Percentiles rank a stretch among this genome's conserved stretches.
phyloP scores from a whole-genome alignment of 2,113 vertebrate species.

The Pteronura brasiliensis region DNA sequence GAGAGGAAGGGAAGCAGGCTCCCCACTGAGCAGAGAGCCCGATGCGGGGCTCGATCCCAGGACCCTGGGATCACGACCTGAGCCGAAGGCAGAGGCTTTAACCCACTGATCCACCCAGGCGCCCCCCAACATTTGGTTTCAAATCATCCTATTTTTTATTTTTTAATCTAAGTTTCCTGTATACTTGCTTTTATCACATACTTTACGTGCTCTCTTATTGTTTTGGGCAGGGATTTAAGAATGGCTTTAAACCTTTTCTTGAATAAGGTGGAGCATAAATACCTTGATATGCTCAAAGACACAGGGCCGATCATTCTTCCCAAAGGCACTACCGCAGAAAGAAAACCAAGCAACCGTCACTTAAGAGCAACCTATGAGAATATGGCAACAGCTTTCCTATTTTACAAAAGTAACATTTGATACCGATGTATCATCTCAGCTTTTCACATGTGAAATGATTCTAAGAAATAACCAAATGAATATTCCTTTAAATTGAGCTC shows the following conservation, averaged over 20 bases:
- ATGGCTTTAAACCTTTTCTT: background rate
- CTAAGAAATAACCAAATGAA: background rate
- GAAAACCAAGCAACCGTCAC: background rate
- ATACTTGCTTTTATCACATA: background rate
- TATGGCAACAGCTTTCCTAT: background rate
- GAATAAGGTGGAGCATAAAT: background rate
- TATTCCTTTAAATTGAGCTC: background rate
- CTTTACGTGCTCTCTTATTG: background rate
- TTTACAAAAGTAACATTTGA: background rate
- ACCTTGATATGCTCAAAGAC: background rate
- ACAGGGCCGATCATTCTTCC: background rate
- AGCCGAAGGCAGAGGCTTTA: too few species aligned
- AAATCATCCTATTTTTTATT: background rate
- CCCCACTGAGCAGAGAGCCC: too few species aligned
- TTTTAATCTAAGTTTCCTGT: background rate
- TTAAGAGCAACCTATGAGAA: background rate
- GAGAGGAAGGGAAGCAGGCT: too few species aligned
- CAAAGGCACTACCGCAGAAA: background rate
- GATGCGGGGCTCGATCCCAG: too few species aligned
- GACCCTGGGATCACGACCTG: too few species aligned
- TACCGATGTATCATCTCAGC: background rate
- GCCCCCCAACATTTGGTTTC: background rate
- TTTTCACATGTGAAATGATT: background rate
- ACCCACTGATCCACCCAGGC: too few species aligned
- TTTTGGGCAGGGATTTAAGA: background rate